Conservation (phyloP, 2,888 invertebrate genomes). For the Cheilosia grossa region DNA sequence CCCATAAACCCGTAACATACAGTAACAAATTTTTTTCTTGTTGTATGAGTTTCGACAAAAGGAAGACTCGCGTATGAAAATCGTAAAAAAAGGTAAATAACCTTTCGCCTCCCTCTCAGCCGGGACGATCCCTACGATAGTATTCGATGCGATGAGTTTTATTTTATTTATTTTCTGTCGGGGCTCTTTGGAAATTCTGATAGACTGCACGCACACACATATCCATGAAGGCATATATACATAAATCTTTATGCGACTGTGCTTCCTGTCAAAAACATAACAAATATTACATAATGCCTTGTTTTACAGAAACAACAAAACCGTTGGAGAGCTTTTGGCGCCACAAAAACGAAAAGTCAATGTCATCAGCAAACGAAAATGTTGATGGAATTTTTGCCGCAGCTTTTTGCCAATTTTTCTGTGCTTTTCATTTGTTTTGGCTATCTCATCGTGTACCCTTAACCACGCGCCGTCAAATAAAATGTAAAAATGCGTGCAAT, state of each 20-base stretch:
- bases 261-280: constrained; percentile 49
- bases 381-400: background rate
- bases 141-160: constrained; percentile 5
- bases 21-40: background rate
- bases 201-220: constrained; percentile 30
- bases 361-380: constrained; percentile 29
- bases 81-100: constrained; percentile 62
- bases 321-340: constrained; percentile 59
- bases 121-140: constrained; percentile 1
- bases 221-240: background rate
- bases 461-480: background rate
- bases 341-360: constrained; percentile 67
- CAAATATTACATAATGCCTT: constrained; percentile 61
- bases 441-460: background rate
- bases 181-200: constrained; percentile 31
- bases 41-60: constrained; percentile 13
- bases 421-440: constrained; percentile 43
- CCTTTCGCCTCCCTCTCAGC: constrained; percentile 34
- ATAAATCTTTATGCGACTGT: constrained; percentile 15
- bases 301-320: constrained; percentile 29
- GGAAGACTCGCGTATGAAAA: constrained; percentile 27
- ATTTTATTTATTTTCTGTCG: constrained; percentile 18
- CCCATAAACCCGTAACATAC: constrained; percentile 20
- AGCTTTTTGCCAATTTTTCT: constrained; percentile 17
- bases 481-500: background rate